A percentile compares a stretch with the other conserved stretches of the same genome.
phyloP scores from a whole-genome alignment of 2,113 vertebrate species.

The Forbesichthys papilliferus region DNA sequence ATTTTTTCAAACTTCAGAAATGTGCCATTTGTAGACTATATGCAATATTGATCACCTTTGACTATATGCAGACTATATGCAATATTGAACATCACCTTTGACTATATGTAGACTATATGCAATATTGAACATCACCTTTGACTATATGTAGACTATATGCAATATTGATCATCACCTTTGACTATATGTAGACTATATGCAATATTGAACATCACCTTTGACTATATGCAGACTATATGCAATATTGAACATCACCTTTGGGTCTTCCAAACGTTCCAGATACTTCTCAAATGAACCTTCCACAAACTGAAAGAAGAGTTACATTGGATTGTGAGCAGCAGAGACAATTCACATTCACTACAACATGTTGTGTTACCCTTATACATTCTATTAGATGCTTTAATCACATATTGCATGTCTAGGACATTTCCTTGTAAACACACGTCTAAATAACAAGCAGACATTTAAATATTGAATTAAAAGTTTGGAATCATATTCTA shows the following conservation, averaged over 20 bases:
- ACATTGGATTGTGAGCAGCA: background rate
- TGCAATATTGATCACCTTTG: no score
- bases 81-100: no score
- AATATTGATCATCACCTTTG: no score
- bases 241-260: conserved; percentile 79
- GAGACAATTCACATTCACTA: no score
- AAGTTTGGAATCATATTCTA: no score
- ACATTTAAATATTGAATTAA: background rate
- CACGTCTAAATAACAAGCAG: background rate
- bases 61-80: no score
- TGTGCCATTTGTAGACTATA: no score
- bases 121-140: no score
- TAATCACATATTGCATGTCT: background rate
- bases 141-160: no score
- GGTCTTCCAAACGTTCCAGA: conserved; percentile 89
- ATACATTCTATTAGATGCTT: background rate
- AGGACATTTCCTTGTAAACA: background rate
- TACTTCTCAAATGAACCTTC: conserved; percentile 97
- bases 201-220: background rate
- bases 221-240: background rate
- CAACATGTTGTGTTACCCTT: background rate
- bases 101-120: no score
- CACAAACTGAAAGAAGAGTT: conserved; percentile 82
- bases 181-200: no score
- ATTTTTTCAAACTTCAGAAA: no score